Evolutionary conservation across 2,113 vertebrate genomes (phyloP).

Genomic region (Nibea coibor): DNA sequence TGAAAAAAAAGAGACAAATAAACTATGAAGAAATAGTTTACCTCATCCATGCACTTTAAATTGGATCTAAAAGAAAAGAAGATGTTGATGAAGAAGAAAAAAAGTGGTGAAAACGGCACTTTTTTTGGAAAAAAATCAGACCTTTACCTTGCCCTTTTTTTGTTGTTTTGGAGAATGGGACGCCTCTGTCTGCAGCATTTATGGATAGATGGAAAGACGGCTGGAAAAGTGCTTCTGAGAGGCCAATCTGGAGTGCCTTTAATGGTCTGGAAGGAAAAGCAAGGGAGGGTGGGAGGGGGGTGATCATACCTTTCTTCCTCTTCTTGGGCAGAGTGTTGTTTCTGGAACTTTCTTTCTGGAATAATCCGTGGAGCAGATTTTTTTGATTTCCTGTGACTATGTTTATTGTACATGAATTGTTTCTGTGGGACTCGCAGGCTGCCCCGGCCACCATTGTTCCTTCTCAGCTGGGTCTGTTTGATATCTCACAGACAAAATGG

Average conservation of each 20-base stretch:
- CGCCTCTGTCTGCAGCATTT: slow-evolving; percentile 69
- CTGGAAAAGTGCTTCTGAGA: slow-evolving; percentile 75
- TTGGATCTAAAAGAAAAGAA: slow-evolving; percentile 82
- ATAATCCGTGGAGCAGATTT: slow-evolving; percentile 64
- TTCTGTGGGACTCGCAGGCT: slow-evolving; percentile 75
- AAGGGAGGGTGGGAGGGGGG: slow-evolving; percentile 30
- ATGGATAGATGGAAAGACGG: slow-evolving; percentile 54
- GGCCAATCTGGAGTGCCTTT: slow-evolving; percentile 82
- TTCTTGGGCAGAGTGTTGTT: slow-evolving; percentile 69
- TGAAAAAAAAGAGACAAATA: slow-evolving; percentile 67
- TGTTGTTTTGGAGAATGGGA: slow-evolving; percentile 72
- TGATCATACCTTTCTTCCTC: slow-evolving; percentile 56
- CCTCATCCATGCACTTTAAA: slow-evolving; percentile 99
- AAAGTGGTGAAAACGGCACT: slow-evolving; percentile 90
- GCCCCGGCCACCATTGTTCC: slow-evolving; percentile 81
- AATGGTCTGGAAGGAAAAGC: slow-evolving; percentile 68
- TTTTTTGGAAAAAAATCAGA: slow-evolving; percentile 83
- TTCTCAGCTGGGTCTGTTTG: slow-evolving; percentile 74
- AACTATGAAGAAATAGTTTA: slow-evolving; percentile 95
- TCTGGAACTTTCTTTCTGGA: slow-evolving; percentile 74
- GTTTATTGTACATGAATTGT: slow-evolving; percentile 76
- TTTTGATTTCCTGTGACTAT: slow-evolving; percentile 74
- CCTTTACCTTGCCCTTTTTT: slow-evolving; percentile 87
- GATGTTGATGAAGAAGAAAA: slow-evolving; percentile 70
- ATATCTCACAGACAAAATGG: slow-evolving; percentile 59